These are phyloP conservation scores for Cephonodes hylas DNA, from an alignment of 2,888 invertebrate genomes.

Conservation along the genomic window DNA sequence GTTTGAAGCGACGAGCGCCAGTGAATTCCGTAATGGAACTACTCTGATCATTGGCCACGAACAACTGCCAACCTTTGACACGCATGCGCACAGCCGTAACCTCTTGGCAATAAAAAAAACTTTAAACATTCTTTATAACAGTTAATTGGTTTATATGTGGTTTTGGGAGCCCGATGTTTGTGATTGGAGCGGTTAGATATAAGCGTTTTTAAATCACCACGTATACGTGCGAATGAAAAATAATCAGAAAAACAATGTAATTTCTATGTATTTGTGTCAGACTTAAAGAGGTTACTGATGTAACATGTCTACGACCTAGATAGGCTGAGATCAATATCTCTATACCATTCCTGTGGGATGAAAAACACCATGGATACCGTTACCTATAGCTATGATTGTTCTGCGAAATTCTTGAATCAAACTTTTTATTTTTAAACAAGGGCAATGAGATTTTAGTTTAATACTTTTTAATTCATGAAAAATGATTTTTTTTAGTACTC, in stretches of 20 bases:
- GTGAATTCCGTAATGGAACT: conserved; percentile 48
- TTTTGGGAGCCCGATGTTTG: neutral
- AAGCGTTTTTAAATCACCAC: too few species aligned
- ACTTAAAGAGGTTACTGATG: conserved; percentile 7
- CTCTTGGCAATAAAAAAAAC: conserved; percentile 11
- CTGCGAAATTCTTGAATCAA: too few species aligned
- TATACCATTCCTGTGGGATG: neutral
- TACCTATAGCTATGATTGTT: too few species aligned
- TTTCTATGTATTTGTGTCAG: conserved; percentile 3
- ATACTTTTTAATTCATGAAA: too few species aligned
- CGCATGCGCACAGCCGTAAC: conserved; percentile 57
- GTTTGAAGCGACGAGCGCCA: conserved; percentile 42
- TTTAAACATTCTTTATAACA: conserved; percentile 1
- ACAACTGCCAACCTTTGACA: conserved; percentile 49
- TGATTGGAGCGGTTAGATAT: too few species aligned
- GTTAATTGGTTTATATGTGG: neutral
- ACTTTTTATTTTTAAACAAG: too few species aligned
- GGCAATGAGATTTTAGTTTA: too few species aligned
- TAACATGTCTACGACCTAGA: conserved; percentile 4
- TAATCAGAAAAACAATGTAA: neutral
- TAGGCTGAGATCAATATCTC: neutral
- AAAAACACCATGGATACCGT: too few species aligned
- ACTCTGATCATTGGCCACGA: conserved; percentile 40
- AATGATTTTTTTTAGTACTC: too few species aligned
- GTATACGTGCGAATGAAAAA: too few species aligned